Evolutionary conservation across 2,888 invertebrate genomes (phyloP), one percentile per base, ranked within the genome.

Genomic region (Polydrusus cervinus): DNA sequence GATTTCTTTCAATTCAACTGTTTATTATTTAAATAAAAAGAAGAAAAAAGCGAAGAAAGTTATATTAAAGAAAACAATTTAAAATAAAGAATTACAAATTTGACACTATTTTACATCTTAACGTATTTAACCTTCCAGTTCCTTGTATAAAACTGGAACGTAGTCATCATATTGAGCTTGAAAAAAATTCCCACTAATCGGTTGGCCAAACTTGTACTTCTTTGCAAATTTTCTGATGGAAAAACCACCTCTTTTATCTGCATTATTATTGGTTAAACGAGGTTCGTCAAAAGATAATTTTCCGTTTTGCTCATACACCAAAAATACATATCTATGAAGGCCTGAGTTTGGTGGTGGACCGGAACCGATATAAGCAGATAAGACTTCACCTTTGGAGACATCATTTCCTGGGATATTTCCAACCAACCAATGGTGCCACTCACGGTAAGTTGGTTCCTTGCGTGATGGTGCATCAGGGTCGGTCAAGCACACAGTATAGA

Each of bases 391-490:
- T 3, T 89, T 88, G 0, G 85, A 82, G 1, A 97, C 84, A 79
- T 94, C 89, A 78, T 84, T 87, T 11, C 94, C 96, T n/a, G 93
- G 94, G 79, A 98, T 93, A 85, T 97, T 97, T 25, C 91, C 94
- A 0, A 97, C 93, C 3, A 97, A 86, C 97, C 97, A 97, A 87
- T 97, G 97, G 83, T 94, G 81, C 93, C 94, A 96, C 86, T 97
- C 97, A 43, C 96, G 91, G 85, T 90, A 92, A 78, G 89, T 93
- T 0, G 96, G 96, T 9, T 93, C 91, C n/a, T 89, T 85, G 38
- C 97, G 92, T 79, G 93, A 94, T 0, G 97, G 97, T 9, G 97
- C 97, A 89, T 97, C 97, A 0, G 97, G 97, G 89, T 98, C 97
- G 62, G 90, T 90, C 90, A 91, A 90, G 81, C 90, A 88, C 10